Evolutionary conservation across 2,888 invertebrate species (phyloP).

Genomic region (Chaitophorus viminalis): DNA sequence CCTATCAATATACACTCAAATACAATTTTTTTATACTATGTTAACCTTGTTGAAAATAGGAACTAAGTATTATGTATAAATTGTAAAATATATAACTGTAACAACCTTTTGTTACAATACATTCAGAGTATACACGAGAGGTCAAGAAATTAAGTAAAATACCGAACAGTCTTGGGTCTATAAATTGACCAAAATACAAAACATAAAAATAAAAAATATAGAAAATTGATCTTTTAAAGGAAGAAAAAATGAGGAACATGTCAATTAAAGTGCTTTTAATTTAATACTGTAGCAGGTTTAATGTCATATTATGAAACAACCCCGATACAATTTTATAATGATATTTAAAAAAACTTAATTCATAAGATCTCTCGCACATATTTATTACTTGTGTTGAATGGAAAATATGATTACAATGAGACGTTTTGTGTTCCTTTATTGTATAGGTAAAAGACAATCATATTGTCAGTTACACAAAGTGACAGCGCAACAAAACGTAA

Average conservation of each 20-base stretch:
- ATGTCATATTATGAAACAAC: conserved; percentile 8
- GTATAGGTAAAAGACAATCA: not conserved
- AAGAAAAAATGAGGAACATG: conserved; percentile 53
- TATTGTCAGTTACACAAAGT: not conserved
- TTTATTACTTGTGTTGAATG: not conserved
- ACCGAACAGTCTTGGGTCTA: conserved; percentile 53
- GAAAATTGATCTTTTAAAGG: conserved; percentile 44
- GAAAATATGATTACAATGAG: not conserved
- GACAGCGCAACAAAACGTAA: not conserved
- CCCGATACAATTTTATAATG: not conserved
- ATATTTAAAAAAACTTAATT: not conserved
- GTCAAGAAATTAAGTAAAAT: conserved; percentile 59
- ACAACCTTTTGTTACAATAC: not conserved
- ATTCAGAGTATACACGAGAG: conserved; percentile 48
- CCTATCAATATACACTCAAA: conserved; percentile 50
- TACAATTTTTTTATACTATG: not conserved
- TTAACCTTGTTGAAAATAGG: conserved; percentile 46
- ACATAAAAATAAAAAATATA: conserved; percentile 34
- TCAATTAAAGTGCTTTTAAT: conserved; percentile 4
- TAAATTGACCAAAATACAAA: conserved; percentile 49
- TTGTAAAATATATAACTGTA: not conserved
- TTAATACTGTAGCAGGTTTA: conserved; percentile 45
- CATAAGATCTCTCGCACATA: not conserved
- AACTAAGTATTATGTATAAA: conserved; percentile 29
- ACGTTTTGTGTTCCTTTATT: not conserved